phyloP scores from a whole-genome alignment of 1,140 invertebrate species.

The Drosophila lacertosa region DNA sequence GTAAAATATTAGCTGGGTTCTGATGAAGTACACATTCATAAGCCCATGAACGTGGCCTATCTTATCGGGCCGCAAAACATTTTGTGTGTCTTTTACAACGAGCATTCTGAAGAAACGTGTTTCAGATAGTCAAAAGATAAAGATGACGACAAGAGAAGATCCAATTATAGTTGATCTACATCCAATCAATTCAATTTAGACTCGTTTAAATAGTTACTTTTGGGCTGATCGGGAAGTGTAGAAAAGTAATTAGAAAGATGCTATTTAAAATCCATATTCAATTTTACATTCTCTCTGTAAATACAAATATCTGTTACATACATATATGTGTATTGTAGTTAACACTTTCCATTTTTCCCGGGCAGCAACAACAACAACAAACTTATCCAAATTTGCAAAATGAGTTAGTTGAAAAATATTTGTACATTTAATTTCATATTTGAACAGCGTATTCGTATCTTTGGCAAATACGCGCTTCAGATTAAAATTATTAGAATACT shows the following conservation, averaged over 20 bases:
- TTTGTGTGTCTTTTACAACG: constrained; percentile 2
- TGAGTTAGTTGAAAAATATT: background rate
- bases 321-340: too few relatives aligned
- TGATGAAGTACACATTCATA: constrained; percentile 24
- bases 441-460: constrained; percentile 20
- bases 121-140: background rate
- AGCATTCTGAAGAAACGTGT: background rate
- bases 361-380: too few relatives aligned
- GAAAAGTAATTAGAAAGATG: too few relatives aligned
- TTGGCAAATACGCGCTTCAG: background rate
- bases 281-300: too few relatives aligned
- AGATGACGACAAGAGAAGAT: too few relatives aligned
- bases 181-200: constrained; percentile 18
- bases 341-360: too few relatives aligned
- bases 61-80: constrained; percentile 4
- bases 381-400: too few relatives aligned
- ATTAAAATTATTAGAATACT: constrained; percentile 33
- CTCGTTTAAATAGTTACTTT: constrained; percentile 1
- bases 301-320: too few relatives aligned
- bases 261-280: too few relatives aligned
- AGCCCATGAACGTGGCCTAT: constrained; percentile 5
- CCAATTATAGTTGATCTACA: constrained; percentile 6
- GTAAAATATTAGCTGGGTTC: too few relatives aligned
- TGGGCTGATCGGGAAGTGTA: background rate
- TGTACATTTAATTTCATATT: too few relatives aligned